Percentiles rank a stretch among this genome's conserved stretches.
These are phyloP conservation scores for Ptychoptera albimana DNA, from an alignment of 2,888 invertebrate species.

Conservation along the genomic window DNA sequence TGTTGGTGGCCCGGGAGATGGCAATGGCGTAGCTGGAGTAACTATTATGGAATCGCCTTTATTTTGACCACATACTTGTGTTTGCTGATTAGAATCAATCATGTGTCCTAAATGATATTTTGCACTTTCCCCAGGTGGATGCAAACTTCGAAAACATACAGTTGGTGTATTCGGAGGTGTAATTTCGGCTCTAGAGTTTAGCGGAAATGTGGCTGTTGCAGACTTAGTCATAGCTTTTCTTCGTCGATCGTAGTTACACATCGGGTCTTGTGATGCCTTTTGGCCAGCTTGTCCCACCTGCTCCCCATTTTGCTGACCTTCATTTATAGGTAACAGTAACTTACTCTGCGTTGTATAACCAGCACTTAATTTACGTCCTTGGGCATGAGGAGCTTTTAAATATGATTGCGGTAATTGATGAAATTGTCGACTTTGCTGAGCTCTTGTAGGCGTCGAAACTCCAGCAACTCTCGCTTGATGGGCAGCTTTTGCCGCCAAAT, in stretches of 20 bases:
- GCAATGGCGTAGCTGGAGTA: slow-evolving; percentile 30
- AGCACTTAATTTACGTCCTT: slow-evolving; percentile 28
- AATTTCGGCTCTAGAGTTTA: slow-evolving; percentile 26
- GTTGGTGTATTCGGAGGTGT: slow-evolving; percentile 25
- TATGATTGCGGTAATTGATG: slow-evolving; percentile 37
- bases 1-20: slow-evolving; percentile 25
- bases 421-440: slow-evolving; percentile 34
- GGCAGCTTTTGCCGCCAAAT: slow-evolving; percentile 34
- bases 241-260: slow-evolving; percentile 13
- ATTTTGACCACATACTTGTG: slow-evolving; percentile 11
- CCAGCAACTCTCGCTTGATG: slow-evolving; percentile 22
- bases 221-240: slow-evolving; percentile 26
- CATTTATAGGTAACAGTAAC: slow-evolving; percentile 30
- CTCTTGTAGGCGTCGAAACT: slow-evolving; percentile 23
- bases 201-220: slow-evolving; percentile 28
- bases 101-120: too few relatives aligned
- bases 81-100: slow-evolving; percentile 2
- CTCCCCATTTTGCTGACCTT: slow-evolving; percentile 18
- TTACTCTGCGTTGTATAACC: slow-evolving; percentile 29
- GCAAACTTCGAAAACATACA: slow-evolving; percentile 9
- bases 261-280: slow-evolving; percentile 12
- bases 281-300: neutral
- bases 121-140: neutral
- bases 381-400: slow-evolving; percentile 25
- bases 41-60: slow-evolving; percentile 28